A percentile compares a stretch with the other conserved stretches of the same genome.
Conservation (phyloP, 2,888 invertebrate species). For the Hemithea aestivaria region DNA sequence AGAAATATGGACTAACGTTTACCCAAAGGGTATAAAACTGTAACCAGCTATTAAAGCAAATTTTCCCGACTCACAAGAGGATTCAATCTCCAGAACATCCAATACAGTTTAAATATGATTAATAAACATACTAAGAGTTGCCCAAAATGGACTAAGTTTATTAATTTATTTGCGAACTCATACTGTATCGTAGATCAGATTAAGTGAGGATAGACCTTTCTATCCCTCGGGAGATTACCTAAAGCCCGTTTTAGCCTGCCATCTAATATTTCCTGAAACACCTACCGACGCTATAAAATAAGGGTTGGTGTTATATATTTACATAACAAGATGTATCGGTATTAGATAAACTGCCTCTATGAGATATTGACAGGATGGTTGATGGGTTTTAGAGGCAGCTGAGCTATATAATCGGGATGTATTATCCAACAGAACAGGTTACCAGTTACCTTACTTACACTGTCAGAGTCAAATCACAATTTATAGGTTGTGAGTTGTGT, state of each 20-base stretch:
- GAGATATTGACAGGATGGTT: slow-evolving; percentile 1
- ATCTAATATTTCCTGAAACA: slow-evolving; percentile 15
- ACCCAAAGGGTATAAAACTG: too few relatives aligned
- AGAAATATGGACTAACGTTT: too few relatives aligned
- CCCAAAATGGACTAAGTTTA: slow-evolving; percentile 16
- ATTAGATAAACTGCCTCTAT: slow-evolving; percentile 2
- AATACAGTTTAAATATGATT: slow-evolving; percentile 13
- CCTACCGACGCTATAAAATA: slow-evolving; percentile 9
- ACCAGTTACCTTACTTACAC: too few relatives aligned
- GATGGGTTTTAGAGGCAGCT: slow-evolving; percentile 2
- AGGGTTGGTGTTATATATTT: slow-evolving; percentile 1
- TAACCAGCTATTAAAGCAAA: too few relatives aligned
- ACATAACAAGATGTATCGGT: slow-evolving; percentile 3
- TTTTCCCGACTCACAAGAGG: too few relatives aligned
- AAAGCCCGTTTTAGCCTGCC: slow-evolving; percentile 15
- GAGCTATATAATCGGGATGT: background rate
- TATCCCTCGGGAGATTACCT: slow-evolving; percentile 19
- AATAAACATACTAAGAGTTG: slow-evolving; percentile 16
- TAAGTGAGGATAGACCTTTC: slow-evolving; percentile 20
- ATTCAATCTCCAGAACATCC: background rate
- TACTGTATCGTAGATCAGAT: slow-evolving; percentile 16
- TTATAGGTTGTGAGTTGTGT: too few relatives aligned
- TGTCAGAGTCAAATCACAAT: too few relatives aligned
- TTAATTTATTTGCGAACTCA: slow-evolving; percentile 21
- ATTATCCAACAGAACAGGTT: too few relatives aligned